A percentile compares a stretch with the other conserved stretches of the same genome.
These are phyloP conservation scores for Pollenia angustigena DNA, from an alignment of 2,888 invertebrate species.

Conservation along the genomic window DNA sequence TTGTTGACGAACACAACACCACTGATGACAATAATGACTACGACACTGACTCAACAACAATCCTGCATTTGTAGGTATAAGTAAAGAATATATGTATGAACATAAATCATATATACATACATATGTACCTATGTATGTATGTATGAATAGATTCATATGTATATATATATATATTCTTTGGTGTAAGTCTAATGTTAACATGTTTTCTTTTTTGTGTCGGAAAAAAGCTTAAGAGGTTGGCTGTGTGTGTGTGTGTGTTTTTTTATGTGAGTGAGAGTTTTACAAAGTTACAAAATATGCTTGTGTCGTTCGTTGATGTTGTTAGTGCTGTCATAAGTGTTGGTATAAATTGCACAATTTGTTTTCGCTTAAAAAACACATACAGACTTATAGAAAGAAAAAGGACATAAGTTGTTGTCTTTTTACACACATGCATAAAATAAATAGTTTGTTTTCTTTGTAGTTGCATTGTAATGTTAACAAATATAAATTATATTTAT, in stretches of 20 bases:
- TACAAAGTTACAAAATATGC: slow-evolving; percentile 40
- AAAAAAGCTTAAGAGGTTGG: slow-evolving; percentile 29
- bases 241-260: slow-evolving; percentile 6
- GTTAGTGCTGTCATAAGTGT: slow-evolving; percentile 59
- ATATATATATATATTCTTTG: too few relatives aligned
- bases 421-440: neutral
- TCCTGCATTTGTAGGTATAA: slow-evolving; percentile 48
- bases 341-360: slow-evolving; percentile 72
- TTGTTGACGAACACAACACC: neutral
- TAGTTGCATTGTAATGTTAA: neutral
- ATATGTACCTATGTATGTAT: too few relatives aligned
- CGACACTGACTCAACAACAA: slow-evolving; percentile 28
- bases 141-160: too few relatives aligned
- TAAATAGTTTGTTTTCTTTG: neutral
- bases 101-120: too few relatives aligned
- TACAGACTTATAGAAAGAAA: neutral
- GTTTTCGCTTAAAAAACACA: slow-evolving; percentile 58
- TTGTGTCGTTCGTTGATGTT: slow-evolving; percentile 18
- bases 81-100: neutral
- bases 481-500: slow-evolving; percentile 37
- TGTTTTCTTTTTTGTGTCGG: slow-evolving; percentile 16
- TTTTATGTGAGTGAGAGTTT: neutral
- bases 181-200: slow-evolving; percentile 63
- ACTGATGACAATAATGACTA: slow-evolving; percentile 17
- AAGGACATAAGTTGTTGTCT: slow-evolving; percentile 40